Percentiles rank a stretch among this genome's conserved stretches.
Conservation (phyloP, 2,888 invertebrate genomes). For the Beris chalybata region DNA sequence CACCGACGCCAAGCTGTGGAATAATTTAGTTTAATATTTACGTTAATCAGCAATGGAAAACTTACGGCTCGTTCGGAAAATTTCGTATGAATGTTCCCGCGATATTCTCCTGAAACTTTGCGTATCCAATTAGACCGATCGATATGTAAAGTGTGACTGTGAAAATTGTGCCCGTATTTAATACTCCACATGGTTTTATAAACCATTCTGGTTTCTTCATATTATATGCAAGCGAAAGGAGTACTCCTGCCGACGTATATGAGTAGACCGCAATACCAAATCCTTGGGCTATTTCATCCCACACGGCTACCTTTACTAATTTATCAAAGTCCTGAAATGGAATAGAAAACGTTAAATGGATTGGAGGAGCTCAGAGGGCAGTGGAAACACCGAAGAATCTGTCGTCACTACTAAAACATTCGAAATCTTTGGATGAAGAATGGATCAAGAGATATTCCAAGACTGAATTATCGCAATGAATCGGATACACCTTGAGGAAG, state of each 20-base stretch:
- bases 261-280: constrained; percentile 2
- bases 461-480: too few relatives aligned
- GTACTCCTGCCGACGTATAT: constrained; percentile 2
- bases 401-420: too few relatives aligned
- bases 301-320: neutral
- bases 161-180: neutral
- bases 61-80: constrained; percentile 4
- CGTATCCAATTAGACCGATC: constrained; percentile 2
- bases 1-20: constrained; percentile 2
- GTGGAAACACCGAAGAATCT: too few relatives aligned
- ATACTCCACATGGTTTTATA: constrained; percentile 2
- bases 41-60: neutral
- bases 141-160: neutral
- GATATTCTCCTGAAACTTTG: neutral
- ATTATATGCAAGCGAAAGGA: neutral
- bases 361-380: too few relatives aligned
- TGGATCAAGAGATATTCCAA: too few relatives aligned
- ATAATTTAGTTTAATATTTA: neutral
- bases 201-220: constrained; percentile 4
- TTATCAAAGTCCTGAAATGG: neutral
- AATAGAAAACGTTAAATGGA: neutral
- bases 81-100: constrained; percentile 1
- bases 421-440: too few relatives aligned
- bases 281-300: neutral
- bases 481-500: too few relatives aligned